phyloP scores from a whole-genome alignment of 2,888 invertebrate genomes.

The Sinohyriopsis cumingii region DNA sequence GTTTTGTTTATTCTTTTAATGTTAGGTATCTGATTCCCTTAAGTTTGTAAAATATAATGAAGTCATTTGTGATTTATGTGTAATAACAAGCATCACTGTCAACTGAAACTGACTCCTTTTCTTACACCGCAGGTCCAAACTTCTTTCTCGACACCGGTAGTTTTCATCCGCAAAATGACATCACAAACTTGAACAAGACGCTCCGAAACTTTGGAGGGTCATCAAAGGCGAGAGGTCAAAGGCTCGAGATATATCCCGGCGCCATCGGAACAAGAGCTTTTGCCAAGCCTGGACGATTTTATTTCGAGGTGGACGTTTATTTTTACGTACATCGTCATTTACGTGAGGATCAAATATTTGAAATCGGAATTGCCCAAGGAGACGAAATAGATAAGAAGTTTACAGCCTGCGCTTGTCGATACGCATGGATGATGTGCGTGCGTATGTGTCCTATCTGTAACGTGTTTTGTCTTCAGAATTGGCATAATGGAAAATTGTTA shows the following conservation, averaged over 20 bases:
- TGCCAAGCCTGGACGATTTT: slow-evolving; percentile 15
- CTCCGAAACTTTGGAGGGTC: slow-evolving; percentile 7
- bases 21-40: too few species aligned
- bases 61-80: too few species aligned
- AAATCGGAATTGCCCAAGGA: slow-evolving; percentile 20
- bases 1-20: too few species aligned
- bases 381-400: slow-evolving; percentile 21
- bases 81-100: too few species aligned
- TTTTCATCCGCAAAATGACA: slow-evolving; percentile 15
- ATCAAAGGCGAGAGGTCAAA: not conserved
- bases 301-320: slow-evolving; percentile 19
- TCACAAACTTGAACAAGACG: slow-evolving; percentile 12
- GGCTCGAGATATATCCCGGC: slow-evolving; percentile 20
- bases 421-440: slow-evolving; percentile 19
- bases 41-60: too few species aligned
- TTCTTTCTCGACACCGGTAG: slow-evolving; percentile 8
- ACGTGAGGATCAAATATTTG: slow-evolving; percentile 25
- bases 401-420: slow-evolving; percentile 16
- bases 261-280: slow-evolving; percentile 19
- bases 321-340: slow-evolving; percentile 19
- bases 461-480: slow-evolving; percentile 20
- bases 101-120: too few species aligned
- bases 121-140: slow-evolving; percentile 13
- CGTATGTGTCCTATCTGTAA: slow-evolving; percentile 21
- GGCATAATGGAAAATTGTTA: slow-evolving; percentile 19